Percentiles rank a stretch among this genome's conserved stretches.
Conservation (phyloP, 2,888 invertebrate species). For the Linyphia triangularis region DNA sequence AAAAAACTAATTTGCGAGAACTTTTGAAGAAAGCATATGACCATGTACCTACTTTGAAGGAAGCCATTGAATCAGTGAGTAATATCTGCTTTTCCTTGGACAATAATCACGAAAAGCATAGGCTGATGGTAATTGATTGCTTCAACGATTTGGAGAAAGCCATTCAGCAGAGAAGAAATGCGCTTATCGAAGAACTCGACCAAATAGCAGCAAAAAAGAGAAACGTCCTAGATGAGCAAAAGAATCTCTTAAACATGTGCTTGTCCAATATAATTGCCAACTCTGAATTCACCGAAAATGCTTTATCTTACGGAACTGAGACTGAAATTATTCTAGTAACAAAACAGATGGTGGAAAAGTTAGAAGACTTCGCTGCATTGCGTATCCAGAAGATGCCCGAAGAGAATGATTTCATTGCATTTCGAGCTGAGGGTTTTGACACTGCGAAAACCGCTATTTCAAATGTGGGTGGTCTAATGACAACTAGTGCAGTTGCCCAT, state of each 20-base stretch:
- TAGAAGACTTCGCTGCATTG: conserved; percentile 78
- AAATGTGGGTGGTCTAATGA: conserved; percentile 79
- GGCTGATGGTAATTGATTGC: conserved; percentile 78
- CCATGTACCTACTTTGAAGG: conserved; percentile 79
- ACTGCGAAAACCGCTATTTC: conserved; percentile 78
- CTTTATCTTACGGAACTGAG: conserved; percentile 81
- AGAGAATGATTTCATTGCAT: conserved; percentile 79
- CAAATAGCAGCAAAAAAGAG: conserved; percentile 79
- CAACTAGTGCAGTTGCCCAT: conserved; percentile 80
- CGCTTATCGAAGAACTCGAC: conserved; percentile 79
- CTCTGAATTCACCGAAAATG: conserved; percentile 81
- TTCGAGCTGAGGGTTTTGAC: conserved; percentile 78
- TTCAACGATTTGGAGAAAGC: conserved; percentile 79
- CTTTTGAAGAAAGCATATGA: conserved; percentile 79
- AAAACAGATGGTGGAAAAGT: conserved; percentile 79
- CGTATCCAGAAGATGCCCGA: conserved; percentile 78
- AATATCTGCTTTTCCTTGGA: conserved; percentile 78
- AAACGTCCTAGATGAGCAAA: conserved; percentile 79
- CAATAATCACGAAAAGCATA: conserved; percentile 77
- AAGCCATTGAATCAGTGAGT: conserved; percentile 79
- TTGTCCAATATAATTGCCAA: conserved; percentile 80
- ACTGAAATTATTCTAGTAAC: conserved; percentile 81
- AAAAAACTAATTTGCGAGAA: conserved; percentile 78
- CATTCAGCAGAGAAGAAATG: conserved; percentile 79
- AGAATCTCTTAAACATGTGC: conserved; percentile 79